Conservation (phyloP, 2,113 vertebrate species). For the Deroptyus accipitrinus region DNA sequence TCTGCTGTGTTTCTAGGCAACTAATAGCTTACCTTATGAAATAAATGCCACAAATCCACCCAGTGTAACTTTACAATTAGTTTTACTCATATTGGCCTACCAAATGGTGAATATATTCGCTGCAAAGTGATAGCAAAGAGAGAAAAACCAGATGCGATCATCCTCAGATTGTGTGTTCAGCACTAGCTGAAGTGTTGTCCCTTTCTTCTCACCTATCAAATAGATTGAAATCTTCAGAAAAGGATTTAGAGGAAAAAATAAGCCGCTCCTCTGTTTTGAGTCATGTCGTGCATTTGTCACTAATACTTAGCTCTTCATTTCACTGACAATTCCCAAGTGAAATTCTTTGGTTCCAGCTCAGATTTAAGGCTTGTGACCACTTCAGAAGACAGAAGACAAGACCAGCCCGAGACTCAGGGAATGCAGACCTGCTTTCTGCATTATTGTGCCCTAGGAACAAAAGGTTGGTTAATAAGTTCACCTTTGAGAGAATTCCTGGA, state of each 20-base stretch:
- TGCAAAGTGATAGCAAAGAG: not conserved
- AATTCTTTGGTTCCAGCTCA: not conserved
- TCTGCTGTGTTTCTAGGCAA: not conserved
- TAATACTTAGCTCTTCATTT: not conserved
- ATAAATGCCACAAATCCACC: not conserved
- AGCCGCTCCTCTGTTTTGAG: not conserved
- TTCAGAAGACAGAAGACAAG: not conserved
- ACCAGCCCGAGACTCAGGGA: rapidly evolving
- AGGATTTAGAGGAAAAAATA: not conserved
- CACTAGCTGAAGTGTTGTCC: not conserved
- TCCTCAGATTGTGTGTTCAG: not conserved
- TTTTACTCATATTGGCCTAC: not conserved
- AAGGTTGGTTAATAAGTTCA: slow-evolving; percentile 59
- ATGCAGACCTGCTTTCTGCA: not conserved
- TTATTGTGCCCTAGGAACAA: slow-evolving; percentile 12
- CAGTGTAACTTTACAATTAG: not conserved
- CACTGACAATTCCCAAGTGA: not conserved
- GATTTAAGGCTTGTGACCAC: not conserved
- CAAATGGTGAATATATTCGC: not conserved
- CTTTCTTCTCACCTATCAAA: not conserved
- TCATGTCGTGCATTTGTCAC: not conserved
- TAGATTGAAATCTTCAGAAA: not conserved
- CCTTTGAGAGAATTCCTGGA: slow-evolving; percentile 67
- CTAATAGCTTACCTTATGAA: not conserved
- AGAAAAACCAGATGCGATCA: not conserved